These are phyloP conservation scores for Dolichoris vasculosae DNA, from an alignment of 1,140 invertebrate species.

Conservation along the genomic window DNA sequence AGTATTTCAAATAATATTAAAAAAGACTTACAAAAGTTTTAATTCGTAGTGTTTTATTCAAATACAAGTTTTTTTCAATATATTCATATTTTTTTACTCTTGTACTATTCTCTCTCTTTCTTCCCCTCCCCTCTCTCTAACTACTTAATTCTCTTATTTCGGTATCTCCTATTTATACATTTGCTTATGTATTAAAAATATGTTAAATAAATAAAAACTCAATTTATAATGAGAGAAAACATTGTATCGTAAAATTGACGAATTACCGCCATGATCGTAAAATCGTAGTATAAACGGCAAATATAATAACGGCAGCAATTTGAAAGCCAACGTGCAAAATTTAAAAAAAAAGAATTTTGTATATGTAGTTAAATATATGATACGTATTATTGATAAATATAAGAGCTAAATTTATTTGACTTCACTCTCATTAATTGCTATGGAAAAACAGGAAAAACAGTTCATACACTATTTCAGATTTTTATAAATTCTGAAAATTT, in stretches of 20 bases:
- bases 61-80: neutral
- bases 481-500: neutral
- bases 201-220: slow-evolving; percentile 1
- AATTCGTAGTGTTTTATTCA: too few species aligned
- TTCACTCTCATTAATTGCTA: neutral
- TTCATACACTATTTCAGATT: neutral
- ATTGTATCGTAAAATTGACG: slow-evolving; percentile 37
- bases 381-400: neutral
- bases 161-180: neutral
- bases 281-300: slow-evolving; percentile 27
- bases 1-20: too few species aligned
- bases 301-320: slow-evolving; percentile 41
- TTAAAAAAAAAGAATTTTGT: slow-evolving; percentile 24
- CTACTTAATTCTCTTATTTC: neutral
- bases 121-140: neutral
- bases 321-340: slow-evolving; percentile 5
- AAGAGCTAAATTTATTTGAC: neutral
- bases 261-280: neutral
- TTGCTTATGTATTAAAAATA: slow-evolving; percentile 1
- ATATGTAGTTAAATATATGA: neutral
- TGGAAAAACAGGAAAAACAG: neutral
- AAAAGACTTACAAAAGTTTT: too few species aligned
- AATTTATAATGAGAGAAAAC: neutral
- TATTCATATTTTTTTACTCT: neutral
- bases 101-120: neutral